These are phyloP conservation scores for Cathartes aura DNA, from an alignment of 2,113 vertebrate species.

Conservation along the genomic window DNA sequence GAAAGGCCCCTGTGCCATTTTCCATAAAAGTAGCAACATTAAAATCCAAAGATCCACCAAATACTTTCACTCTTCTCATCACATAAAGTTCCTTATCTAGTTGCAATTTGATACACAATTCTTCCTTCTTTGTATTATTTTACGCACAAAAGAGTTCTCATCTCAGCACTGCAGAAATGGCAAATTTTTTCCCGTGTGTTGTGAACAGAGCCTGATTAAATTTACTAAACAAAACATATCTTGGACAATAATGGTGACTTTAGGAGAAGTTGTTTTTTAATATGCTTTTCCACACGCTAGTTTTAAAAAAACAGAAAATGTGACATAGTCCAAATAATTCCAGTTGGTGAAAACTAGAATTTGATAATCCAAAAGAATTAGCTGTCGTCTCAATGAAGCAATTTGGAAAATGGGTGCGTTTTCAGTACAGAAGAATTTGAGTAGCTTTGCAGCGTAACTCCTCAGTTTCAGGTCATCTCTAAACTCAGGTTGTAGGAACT, in stretches of 20 bases:
- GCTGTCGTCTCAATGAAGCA: not conserved
- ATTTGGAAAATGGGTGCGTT: not conserved
- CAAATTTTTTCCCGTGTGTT: not conserved
- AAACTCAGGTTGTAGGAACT: not conserved
- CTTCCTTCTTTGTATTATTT: slow-evolving; percentile 19
- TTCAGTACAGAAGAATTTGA: not conserved
- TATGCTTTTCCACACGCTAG: not conserved
- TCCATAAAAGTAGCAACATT: not conserved
- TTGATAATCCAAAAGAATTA: not conserved
- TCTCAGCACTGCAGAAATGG: not conserved
- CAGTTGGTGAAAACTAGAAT: not conserved
- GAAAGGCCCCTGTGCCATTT: not conserved
- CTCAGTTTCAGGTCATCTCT: not conserved
- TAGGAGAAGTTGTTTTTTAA: not conserved
- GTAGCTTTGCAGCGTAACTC: not conserved
- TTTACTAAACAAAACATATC: not conserved
- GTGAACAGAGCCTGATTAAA: not conserved
- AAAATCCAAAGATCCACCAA: slow-evolving; percentile 39
- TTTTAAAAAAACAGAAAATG: not conserved
- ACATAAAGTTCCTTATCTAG: not conserved
- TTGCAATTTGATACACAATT: not conserved
- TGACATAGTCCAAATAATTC: not conserved
- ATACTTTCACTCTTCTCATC: slow-evolving; percentile 23
- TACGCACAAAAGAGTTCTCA: not conserved
- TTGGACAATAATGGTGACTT: not conserved